These are phyloP conservation scores for Ethmia dodecea DNA, from an alignment of 2,888 invertebrate species.

Conservation along the genomic window DNA sequence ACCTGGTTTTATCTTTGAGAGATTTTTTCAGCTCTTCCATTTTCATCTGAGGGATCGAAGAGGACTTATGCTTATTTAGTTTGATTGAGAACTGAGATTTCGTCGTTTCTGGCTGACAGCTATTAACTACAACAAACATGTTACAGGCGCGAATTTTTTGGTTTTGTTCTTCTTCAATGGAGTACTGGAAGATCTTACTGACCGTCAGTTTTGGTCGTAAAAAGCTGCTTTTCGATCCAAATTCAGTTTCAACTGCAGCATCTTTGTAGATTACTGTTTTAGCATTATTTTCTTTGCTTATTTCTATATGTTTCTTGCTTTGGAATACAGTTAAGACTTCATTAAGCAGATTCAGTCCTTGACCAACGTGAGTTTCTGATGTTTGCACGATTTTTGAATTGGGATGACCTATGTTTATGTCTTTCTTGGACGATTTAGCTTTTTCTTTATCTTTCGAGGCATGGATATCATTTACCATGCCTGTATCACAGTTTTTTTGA, in stretches of 20 bases:
- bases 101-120: slow-evolving; percentile 31
- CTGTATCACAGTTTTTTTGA: slow-evolving; percentile 21
- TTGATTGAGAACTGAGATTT: slow-evolving; percentile 31
- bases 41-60: slow-evolving; percentile 66
- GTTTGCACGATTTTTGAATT: slow-evolving; percentile 43
- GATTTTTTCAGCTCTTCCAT: slow-evolving; percentile 56
- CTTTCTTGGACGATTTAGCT: slow-evolving; percentile 1
- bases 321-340: slow-evolving; percentile 62
- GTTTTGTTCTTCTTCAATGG: slow-evolving; percentile 32
- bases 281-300: slow-evolving; percentile 16
- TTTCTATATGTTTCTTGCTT: slow-evolving; percentile 38
- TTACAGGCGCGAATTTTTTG: slow-evolving; percentile 22
- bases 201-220: slow-evolving; percentile 26
- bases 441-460: slow-evolving; percentile 12
- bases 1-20: slow-evolving; percentile 46
- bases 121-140: slow-evolving; percentile 40
- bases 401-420: slow-evolving; percentile 7
- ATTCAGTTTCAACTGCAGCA: slow-evolving; percentile 40
- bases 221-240: slow-evolving; percentile 5
- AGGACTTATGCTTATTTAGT: slow-evolving; percentile 52
- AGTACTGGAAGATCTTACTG: slow-evolving; percentile 42
- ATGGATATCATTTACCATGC: neutral
- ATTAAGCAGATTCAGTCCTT: slow-evolving; percentile 49
- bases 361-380: slow-evolving; percentile 33
- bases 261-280: slow-evolving; percentile 43